phyloP scores from a whole-genome alignment of 2,888 invertebrate species.

The Cyclophora punctaria region DNA sequence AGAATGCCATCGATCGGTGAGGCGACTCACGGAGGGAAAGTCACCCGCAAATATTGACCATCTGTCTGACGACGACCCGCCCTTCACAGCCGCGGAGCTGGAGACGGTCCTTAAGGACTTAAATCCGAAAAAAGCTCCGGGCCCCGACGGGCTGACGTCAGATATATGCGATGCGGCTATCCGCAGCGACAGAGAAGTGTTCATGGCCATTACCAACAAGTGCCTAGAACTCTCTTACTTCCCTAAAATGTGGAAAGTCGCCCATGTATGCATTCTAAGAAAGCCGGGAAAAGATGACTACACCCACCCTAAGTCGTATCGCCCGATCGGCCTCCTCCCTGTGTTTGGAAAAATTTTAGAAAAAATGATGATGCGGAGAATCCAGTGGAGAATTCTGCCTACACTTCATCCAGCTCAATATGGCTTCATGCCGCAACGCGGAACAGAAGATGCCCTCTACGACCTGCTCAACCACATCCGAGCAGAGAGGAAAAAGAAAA shows the following conservation, averaged over 20 bases:
- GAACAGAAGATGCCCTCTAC: neutral
- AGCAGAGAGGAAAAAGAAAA: neutral
- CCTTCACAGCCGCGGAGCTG: constrained; percentile 11
- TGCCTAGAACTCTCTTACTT: constrained; percentile 12
- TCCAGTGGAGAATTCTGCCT: neutral
- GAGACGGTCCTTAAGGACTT: constrained; percentile 2
- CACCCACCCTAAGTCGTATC: constrained; percentile 11
- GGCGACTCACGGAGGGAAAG: neutral
- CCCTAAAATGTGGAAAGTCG: constrained; percentile 15
- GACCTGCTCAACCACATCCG: neutral
- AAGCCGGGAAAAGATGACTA: constrained; percentile 18
- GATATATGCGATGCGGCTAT: constrained; percentile 18
- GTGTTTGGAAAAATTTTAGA: constrained; percentile 12
- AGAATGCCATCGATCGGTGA: constrained; percentile 1
- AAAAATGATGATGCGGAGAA: neutral
- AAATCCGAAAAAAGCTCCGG: constrained; percentile 20
- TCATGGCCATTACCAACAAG: constrained; percentile 13
- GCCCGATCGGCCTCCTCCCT: constrained; percentile 18
- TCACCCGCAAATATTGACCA: too few relatives aligned
- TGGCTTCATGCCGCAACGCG: neutral
- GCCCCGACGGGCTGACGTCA: constrained; percentile 17
- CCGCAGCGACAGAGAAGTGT: constrained; percentile 1
- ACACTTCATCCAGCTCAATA: neutral
- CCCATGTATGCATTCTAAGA: constrained; percentile 11
- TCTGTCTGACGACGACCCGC: constrained; percentile 7